Conservation (phyloP, 2,113 vertebrate species). For the Andinoacara biseriatus region DNA sequence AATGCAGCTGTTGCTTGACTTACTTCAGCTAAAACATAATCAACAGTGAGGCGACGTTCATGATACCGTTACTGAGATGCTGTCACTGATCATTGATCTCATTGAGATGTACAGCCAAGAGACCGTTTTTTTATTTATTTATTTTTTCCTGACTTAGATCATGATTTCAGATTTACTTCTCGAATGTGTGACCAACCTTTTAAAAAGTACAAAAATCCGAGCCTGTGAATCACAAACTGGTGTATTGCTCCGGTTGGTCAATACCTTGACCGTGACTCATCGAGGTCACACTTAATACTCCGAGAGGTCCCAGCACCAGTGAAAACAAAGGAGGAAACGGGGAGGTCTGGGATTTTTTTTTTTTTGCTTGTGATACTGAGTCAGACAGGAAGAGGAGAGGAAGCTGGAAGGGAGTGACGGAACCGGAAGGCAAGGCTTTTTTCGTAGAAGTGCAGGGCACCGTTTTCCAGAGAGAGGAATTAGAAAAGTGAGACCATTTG, state of each 20-base stretch:
- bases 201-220: not conserved
- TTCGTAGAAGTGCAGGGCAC: constrained; percentile 42
- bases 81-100: constrained; percentile 9
- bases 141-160: not conserved
- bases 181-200: not conserved
- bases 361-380: constrained; percentile 56
- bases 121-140: no score
- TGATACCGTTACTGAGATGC: not conserved
- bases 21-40: constrained; percentile 17
- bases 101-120: not conserved
- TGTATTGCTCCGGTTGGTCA: not conserved
- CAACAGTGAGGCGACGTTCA: constrained; percentile 4
- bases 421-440: constrained; percentile 57
- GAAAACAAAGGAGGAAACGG: constrained; percentile 47
- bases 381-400: constrained; percentile 75
- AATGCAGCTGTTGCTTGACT: constrained; percentile 22
- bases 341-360: constrained; percentile 16
- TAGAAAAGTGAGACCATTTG: constrained; percentile 18
- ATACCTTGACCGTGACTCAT: not conserved
- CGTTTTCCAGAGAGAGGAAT: constrained; percentile 16
- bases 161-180: not conserved
- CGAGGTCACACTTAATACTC: not conserved
- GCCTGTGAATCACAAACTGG: not conserved
- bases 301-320: not conserved
- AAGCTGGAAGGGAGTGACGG: constrained; percentile 66